Conservation (phyloP, 2,113 vertebrate genomes). For the Coryphaenoides rupestris region DNA sequence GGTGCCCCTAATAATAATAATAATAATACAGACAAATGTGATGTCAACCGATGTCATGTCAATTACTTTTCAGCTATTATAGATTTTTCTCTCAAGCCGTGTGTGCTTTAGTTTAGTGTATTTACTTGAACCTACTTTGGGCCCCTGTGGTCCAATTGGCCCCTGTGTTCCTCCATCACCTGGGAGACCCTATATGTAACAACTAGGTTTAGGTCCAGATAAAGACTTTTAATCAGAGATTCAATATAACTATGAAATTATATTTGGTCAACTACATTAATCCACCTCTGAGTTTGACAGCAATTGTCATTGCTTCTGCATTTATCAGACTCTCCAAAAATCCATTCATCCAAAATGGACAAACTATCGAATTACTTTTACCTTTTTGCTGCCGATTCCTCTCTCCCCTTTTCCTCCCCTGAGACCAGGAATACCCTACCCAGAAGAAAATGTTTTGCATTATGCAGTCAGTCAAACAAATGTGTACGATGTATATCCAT, state of each 20-base stretch:
- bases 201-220: not conserved
- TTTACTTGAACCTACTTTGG: constrained; percentile 50
- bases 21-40: not conserved
- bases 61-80: not conserved
- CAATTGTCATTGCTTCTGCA: too few species aligned
- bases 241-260: not conserved
- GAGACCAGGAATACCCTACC: constrained; percentile 66
- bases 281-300: not conserved
- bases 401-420: constrained; percentile 50
- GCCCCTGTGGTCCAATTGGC: constrained; percentile 52
- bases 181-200: constrained; percentile 51
- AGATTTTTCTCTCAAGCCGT: not conserved
- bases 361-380: constrained; percentile 17
- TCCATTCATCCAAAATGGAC: too few species aligned
- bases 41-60: too few species aligned
- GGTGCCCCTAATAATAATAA: constrained; percentile 51
- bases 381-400: constrained; percentile 54
- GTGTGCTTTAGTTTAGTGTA: constrained; percentile 2
- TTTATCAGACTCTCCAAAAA: too few species aligned
- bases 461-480: not conserved
- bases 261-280: not conserved
- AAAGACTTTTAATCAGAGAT: too few species aligned
- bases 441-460: not conserved
- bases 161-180: constrained; percentile 60
- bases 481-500: not conserved